Evolutionary conservation across 2,888 invertebrate species (phyloP), one percentile per base, ranked within the genome.

Genomic region (Andricus quercusramuli): DNA sequence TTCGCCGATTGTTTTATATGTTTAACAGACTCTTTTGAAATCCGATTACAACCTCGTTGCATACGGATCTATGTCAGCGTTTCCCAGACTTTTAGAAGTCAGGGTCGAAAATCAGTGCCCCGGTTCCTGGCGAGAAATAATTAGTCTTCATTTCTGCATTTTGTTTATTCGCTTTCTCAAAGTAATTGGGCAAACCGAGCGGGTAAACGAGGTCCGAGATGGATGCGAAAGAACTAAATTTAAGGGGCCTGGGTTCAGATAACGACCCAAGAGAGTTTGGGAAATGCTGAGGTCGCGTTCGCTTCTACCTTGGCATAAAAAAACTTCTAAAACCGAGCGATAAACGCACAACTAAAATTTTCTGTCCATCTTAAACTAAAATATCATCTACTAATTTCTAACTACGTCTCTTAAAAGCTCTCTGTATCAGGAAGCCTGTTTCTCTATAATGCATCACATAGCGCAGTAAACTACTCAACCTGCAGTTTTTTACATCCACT

Each of bases 81-180:
- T 74, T 74, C 56, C 56, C 74, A 74, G 29, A 15, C 32, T 74
- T 74, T 74, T 32, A n/a, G 4, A 56, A 59, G 25, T 74, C 74
- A 51, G 51, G 74, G 74, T 56, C 74, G 74, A 74, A 74, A 59
- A 74, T 74, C 56, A 74, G 74, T 56, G n/a, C 22, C 56, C 74
- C 15, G 56, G 25, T 74, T 56, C 56, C 56, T 70, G 51, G 51
- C 32, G n/a, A 20, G 4, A n/a, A 37, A 41, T 66, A 37, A 22
- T 22, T 67, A 67, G 15, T 67, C 41, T 67, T 41, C 4, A 67
- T 41, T 22, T 67, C 41, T 22, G n/a, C 70, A 51, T 74, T 74
- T 74, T 56, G 37, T 74, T 59, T 74, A 56, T 74, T 74, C 74
- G 22, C 56, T 74, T 56, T 74, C 37, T 74, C 32, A 74, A 37